Base-by-base conservation (phyloP, 2,888 invertebrate species). In the Diplazon laetatorius region DNA sequence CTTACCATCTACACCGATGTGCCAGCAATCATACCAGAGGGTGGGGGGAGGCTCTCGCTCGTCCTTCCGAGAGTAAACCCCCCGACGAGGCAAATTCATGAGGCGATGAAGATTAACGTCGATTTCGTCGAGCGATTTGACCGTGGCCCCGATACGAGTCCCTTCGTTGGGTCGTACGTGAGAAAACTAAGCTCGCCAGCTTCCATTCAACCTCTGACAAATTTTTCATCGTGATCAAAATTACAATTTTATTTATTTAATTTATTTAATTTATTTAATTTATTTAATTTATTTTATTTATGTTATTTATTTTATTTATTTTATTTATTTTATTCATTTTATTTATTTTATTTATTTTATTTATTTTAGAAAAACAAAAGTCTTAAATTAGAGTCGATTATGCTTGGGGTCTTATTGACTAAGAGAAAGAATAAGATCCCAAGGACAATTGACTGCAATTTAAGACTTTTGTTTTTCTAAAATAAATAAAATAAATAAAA, bases 81-180 rank as follows among this genome's bases (percentile, higher is more conserved):
- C 82, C 80, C 86, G 80, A 82, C 30, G 86, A 87, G 87, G 30
- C 87, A 87, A 88, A n/a, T n/a, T n/a, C 86, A 86, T 85, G 86
- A 87, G 87, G 85, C 87, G 86, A 87, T 87, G 87, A 86, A 88
- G 87, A 88, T 87, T 87, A 87, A 88, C 88, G 87, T 81, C 82
- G 76, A 74, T 75, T 60, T 69, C 62, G 62, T 52, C 44, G n/a
- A 63, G 66, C 62, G 68, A 46, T 37, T 66, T 62, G 60, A 50
- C 65, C 73, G 60, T 72, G 78, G 73, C 81, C 81, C 78, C 77
- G 75, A 80, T 81, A 52, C 39, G 60, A 60, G 12, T 9, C 22
- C 66, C 6, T 35, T 14, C 62, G 37, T 37, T 63, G 48, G 52
- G 62, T 68, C 65, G 70, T 46, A 72, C 71, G 75, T 73, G 80